phyloP scores from a whole-genome alignment of 1,140 invertebrate genomes.

The Maniola jurtina region DNA sequence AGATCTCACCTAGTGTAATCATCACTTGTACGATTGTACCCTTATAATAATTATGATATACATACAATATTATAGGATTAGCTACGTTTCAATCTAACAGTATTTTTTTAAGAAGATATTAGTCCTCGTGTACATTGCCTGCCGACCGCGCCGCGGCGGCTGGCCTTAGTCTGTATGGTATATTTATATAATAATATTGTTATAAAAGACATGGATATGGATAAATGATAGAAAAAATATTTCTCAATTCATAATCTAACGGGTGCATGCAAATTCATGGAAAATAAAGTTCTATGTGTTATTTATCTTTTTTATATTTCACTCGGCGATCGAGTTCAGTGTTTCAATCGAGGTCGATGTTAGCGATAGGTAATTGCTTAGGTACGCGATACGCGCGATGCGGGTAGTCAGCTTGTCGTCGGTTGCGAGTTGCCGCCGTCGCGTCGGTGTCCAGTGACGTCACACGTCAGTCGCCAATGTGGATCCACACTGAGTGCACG shows the following conservation, averaged over 20 bases:
- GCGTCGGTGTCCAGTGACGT: slow-evolving; percentile 17
- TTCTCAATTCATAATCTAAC: slow-evolving; percentile 76
- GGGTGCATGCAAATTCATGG: slow-evolving; percentile 75
- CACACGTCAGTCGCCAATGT: slow-evolving; percentile 16
- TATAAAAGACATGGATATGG: slow-evolving; percentile 74
- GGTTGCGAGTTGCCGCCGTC: slow-evolving; percentile 28
- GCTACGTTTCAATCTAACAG: slow-evolving; percentile 78
- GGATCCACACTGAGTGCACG: slow-evolving; percentile 16
- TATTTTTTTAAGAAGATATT: slow-evolving; percentile 79
- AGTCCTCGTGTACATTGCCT: slow-evolving; percentile 75
- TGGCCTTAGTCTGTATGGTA: slow-evolving; percentile 71
- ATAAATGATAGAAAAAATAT: slow-evolving; percentile 76
- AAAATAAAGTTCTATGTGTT: slow-evolving; percentile 73
- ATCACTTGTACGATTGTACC: slow-evolving; percentile 72
- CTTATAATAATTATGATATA: slow-evolving; percentile 70
- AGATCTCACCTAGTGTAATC: slow-evolving; percentile 77
- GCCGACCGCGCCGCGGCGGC: slow-evolving; percentile 56
- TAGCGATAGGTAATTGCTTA: slow-evolving; percentile 49
- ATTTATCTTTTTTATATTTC: slow-evolving; percentile 79
- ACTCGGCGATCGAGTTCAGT: slow-evolving; percentile 64
- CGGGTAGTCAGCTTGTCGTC: slow-evolving; percentile 46
- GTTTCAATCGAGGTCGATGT: slow-evolving; percentile 67
- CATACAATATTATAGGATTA: slow-evolving; percentile 75
- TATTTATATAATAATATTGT: slow-evolving; percentile 72
- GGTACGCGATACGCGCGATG: slow-evolving; percentile 40